Evolutionary conservation across 1,140 invertebrate species (phyloP), one percentile per base, ranked within the genome.

Genomic region (Caerostris extrusa): DNA sequence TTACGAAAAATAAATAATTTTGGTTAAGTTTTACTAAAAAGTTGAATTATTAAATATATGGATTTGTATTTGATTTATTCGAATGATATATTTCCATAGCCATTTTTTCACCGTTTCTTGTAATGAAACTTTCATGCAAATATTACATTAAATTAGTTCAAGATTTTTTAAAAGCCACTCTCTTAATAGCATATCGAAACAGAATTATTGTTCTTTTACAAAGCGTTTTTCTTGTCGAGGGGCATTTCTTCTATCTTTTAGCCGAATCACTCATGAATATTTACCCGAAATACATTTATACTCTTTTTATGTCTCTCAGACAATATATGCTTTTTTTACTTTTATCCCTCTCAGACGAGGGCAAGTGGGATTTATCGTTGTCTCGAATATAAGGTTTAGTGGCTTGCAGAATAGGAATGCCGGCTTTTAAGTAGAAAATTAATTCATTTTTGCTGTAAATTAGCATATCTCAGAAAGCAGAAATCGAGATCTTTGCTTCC

Each of bases 361-460:
- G 57, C 57, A 85, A 77, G 71, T 53, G 83, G 56, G 83, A 85
- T 85, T 85, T 19, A 85, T 85, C 83, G 83, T 58, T 85, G n/a
- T 85, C 56, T 34, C n/a, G 56, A 57, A 85, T 85, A 17, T n/a
- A n/a, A 85, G 57, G 55, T 85, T 58, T 85, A n/a, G 83, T 85
- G n/a, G 83, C 86, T 88, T 88, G 50, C 60, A 64, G 86, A 88
- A 67, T 67, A 67, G 64, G 56, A 88, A 64, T 88, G 56, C 86
- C 53, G 34, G 55, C 53, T 71, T 71, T 90, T 71, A 90, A 77
- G 64, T 7, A 19, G 55, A 82, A 82, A 91, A 91, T 91, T 91
- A 90, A 91, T 91, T 91, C 90, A 58, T 91, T 77, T 81, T 81
- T 57, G 55, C 56, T 61, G 5, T 50, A 56, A 90, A 90, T 90